Evolutionary conservation across 1,140 invertebrate species (phyloP).

Genomic region (Meloidogyne chitwoodi): DNA sequence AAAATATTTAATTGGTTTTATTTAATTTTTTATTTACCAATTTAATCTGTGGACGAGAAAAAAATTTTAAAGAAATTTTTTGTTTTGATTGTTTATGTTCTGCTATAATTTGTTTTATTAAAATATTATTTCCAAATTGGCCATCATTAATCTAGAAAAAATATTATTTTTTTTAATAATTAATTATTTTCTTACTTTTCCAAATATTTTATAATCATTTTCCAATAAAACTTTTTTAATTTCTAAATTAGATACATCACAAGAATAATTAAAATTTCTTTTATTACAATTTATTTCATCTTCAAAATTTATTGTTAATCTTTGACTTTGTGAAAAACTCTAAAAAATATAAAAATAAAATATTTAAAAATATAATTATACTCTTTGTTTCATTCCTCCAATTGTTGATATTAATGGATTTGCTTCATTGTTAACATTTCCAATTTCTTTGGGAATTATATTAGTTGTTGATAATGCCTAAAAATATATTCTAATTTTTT

Average conservation of each 20-base stretch:
- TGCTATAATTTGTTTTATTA: slow-evolving; percentile 47
- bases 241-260: not conserved
- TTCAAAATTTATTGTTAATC: not conserved
- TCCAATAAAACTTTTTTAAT: slow-evolving; percentile 5
- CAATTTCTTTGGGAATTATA: not conserved
- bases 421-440: not conserved
- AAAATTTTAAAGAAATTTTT: slow-evolving; percentile 53
- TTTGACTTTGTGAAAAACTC: not conserved
- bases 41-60: slow-evolving; percentile 50
- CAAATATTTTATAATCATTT: slow-evolving; percentile 15
- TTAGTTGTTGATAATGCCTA: slow-evolving; percentile 7
- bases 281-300: not conserved
- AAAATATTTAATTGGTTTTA: not conserved
- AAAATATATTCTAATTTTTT: not conserved
- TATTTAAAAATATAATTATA: not conserved
- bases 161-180: not conserved
- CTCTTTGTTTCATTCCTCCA: not conserved
- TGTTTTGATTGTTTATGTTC: slow-evolving; percentile 50
- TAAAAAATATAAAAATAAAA: not conserved
- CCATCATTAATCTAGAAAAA: slow-evolving; percentile 18
- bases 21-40: slow-evolving; percentile 33
- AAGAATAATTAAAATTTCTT: not conserved
- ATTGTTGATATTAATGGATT: not conserved
- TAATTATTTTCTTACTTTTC: not conserved
- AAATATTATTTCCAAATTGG: slow-evolving; percentile 45